phyloP scores from a whole-genome alignment of 2,888 invertebrate genomes.

The Meteorus cinctellus region DNA sequence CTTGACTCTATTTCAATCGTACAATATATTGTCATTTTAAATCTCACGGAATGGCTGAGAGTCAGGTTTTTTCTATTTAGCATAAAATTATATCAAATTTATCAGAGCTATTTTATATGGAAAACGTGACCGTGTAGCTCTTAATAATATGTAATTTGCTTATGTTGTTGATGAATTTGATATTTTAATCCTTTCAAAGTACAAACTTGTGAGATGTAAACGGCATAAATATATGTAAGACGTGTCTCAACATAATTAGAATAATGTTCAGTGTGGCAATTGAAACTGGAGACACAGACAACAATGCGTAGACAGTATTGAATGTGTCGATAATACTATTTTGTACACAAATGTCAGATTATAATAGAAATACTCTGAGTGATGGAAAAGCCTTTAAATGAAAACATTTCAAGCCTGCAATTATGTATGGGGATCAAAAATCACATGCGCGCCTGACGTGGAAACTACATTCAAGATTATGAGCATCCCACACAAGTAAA shows the following conservation, averaged over 20 bases:
- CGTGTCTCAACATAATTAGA: conserved; percentile 59
- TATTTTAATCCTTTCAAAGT: not conserved
- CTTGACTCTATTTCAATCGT: not conserved
- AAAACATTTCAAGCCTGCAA: conserved; percentile 55
- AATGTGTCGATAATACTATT: conserved; percentile 69
- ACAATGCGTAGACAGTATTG: conserved; percentile 60
- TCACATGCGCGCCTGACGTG: not conserved
- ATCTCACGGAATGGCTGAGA: not conserved
- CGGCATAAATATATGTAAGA: conserved; percentile 45
- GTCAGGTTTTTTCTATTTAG: not conserved
- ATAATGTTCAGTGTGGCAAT: not conserved
- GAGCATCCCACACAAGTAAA: conserved; percentile 14
- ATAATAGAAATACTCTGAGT: conserved; percentile 60
- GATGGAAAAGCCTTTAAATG: conserved; percentile 56
- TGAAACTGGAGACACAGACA: conserved; percentile 40
- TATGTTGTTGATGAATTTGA: conserved; percentile 52
- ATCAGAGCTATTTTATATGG: not conserved
- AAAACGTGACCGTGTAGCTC: not conserved
- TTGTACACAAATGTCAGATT: conserved; percentile 67
- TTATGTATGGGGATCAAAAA: not conserved
- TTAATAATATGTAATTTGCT: conserved; percentile 55
- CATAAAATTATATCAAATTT: not conserved
- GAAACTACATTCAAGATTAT: conserved; percentile 24
- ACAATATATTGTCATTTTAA: not conserved
- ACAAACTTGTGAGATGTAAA: not conserved